These are phyloP conservation scores for Catajapyx aquilonaris DNA, from an alignment of 1,140 invertebrate species.

Conservation along the genomic window DNA sequence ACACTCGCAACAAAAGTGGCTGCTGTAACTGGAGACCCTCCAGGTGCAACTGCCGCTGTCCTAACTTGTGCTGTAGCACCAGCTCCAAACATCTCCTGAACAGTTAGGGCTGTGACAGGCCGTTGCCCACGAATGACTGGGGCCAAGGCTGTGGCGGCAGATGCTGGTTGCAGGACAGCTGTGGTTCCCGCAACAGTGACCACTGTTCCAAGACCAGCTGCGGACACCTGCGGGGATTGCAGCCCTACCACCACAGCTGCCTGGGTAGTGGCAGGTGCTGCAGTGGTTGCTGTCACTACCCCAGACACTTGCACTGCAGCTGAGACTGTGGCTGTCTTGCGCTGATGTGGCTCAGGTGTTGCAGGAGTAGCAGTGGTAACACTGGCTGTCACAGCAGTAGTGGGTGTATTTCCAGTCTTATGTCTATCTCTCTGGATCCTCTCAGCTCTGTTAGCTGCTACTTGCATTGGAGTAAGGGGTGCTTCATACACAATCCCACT, in stretches of 20 bases:
- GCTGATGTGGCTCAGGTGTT: constrained; percentile 20
- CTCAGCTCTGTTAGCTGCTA: constrained; percentile 64
- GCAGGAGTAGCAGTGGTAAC: constrained; percentile 14
- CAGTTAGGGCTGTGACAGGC: constrained; percentile 3
- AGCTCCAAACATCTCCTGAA: constrained; percentile 5
- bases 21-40: constrained; percentile 15
- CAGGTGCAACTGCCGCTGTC: constrained; percentile 18
- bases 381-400: constrained; percentile 11
- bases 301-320: constrained; percentile 16
- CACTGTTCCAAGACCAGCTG: constrained; percentile 2
- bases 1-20: constrained; percentile 17
- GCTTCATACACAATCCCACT: constrained; percentile 67
- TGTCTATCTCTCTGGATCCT: constrained; percentile 47
- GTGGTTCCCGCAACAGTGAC: background rate
- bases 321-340: constrained; percentile 15
- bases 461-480: constrained; percentile 60
- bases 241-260: constrained; percentile 9
- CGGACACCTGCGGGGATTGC: background rate
- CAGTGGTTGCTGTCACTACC: constrained; percentile 14
- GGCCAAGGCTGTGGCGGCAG: constrained; percentile 5
- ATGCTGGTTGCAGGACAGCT: constrained; percentile 5
- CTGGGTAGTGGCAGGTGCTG: constrained; percentile 15
- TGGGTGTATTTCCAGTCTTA: constrained; percentile 6
- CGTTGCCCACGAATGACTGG: constrained; percentile 4
- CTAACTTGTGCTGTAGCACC: constrained; percentile 9